A percentile compares a stretch with the other conserved stretches of the same genome.
Evolutionary conservation across 2,888 invertebrate species (phyloP).

Genomic region (Ophonus ardosiacus): DNA sequence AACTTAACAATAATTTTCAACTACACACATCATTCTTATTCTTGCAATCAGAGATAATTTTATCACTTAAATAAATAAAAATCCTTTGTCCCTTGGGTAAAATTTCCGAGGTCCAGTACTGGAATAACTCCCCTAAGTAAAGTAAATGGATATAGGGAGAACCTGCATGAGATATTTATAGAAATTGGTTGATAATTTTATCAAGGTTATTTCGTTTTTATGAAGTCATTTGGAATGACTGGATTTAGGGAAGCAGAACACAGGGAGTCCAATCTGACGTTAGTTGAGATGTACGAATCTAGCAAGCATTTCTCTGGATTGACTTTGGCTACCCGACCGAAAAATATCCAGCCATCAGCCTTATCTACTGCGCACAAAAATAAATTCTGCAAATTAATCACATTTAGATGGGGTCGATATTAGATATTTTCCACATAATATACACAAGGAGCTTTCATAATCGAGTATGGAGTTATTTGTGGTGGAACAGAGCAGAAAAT

Average conservation of each 20-base stretch:
- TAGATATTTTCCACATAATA: slow-evolving; percentile 8
- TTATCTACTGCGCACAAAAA: slow-evolving; percentile 13
- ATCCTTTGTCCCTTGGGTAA: neutral
- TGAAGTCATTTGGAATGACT: slow-evolving; percentile 50
- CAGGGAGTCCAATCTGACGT: neutral
- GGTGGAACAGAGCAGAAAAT: neutral
- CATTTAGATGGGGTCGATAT: neutral
- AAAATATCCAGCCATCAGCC: neutral
- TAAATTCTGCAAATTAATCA: neutral
- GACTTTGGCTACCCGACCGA: slow-evolving; percentile 16
- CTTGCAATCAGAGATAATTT: neutral
- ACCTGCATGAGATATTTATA: slow-evolving; percentile 54
- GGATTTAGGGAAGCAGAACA: slow-evolving; percentile 25
- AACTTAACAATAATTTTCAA: too few species aligned
- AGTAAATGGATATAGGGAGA: slow-evolving; percentile 1
- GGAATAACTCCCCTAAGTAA: neutral
- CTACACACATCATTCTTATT: too few species aligned
- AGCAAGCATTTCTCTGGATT: neutral
- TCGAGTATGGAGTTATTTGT: neutral
- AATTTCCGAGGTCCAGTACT: neutral
- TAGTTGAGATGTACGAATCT: slow-evolving; percentile 41
- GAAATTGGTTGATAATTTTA: slow-evolving; percentile 59
- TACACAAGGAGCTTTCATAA: neutral
- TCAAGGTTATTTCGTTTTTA: slow-evolving; percentile 55
- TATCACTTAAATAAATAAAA: neutral